Conservation (phyloP, 2,797 vertebrate species). For the Perodicticus potto region DNA sequence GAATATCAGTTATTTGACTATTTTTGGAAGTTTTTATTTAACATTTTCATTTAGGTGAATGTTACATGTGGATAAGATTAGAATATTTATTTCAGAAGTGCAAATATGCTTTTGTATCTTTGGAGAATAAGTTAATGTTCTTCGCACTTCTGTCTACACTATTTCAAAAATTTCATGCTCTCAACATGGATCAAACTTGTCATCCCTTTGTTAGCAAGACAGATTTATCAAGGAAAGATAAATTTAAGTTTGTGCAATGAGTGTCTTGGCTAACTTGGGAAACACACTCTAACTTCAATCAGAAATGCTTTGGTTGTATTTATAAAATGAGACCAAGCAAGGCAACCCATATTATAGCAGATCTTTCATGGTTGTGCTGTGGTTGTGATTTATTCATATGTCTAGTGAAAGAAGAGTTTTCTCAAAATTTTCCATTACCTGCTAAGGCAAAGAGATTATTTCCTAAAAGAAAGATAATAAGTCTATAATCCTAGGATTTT, state of each 20-base stretch:
- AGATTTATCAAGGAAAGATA: not conserved
- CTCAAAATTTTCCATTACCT: not conserved
- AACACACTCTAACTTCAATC: not conserved
- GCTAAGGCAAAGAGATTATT: not conserved
- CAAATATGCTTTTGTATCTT: not conserved
- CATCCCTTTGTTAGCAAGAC: not conserved
- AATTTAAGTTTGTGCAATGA: not conserved
- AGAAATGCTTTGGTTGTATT: conserved; percentile 24
- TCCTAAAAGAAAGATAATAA: not conserved
- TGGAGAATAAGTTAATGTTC: not conserved
- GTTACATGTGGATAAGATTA: not conserved
- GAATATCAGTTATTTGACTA: not conserved
- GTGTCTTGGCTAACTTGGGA: not conserved
- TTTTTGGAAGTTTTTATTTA: not conserved
- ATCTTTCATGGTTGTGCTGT: not conserved
- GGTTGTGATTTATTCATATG: not conserved
- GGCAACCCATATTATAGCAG: not conserved
- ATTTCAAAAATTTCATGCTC: not conserved
- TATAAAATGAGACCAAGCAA: not conserved
- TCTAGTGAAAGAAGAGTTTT: not conserved
- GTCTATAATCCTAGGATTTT: not conserved
- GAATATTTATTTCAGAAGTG: not conserved
- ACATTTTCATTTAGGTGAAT: conserved; percentile 40
- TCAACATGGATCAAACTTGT: not conserved
- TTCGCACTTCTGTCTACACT: not conserved